Base-by-base conservation (phyloP, 2,113 vertebrate species). In the Sylvilagus bachmani region DNA sequence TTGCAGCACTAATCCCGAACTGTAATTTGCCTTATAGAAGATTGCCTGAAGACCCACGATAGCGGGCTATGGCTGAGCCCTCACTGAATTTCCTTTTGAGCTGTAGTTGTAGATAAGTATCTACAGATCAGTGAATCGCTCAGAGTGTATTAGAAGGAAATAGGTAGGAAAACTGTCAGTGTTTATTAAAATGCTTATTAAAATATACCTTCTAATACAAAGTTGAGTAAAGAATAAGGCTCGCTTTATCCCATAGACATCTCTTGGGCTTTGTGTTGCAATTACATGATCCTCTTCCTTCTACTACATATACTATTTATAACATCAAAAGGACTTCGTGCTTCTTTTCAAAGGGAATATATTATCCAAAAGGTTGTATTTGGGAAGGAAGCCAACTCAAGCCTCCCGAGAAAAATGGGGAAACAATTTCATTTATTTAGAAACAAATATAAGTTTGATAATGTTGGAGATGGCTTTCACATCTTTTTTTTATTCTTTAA, bases 321-420 rank as follows among this genome's bases (percentile, higher is more conserved):
- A 97, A 94, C 74, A 89, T 95, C 93, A 97, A 96, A 96, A 91
- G 88, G 62, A 29, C 73, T 93, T 64, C 7, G 0, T 75, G 69
- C 61, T 94, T 90, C 88, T 90, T 94, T 95, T 97, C 88, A 94
- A 95, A 94, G 95, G 80, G 90, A 94, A 96, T 95, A 95, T 96
- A 93, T 96, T 93, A 96, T 79, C 92, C 61, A 90, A 95, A 96
- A 97, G 89, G 81, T 90, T 93, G 69, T 69, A 31, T 92, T 97
- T 91, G 74, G 95, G 95, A 95, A 96, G 69, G 13, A 12, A 86
- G 95, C 79, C 93, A 93, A 79, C 62, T 88, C 62, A 70, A 95
- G 71, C 69, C 74, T 95, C 86, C 58, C 0, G 73, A 93, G 84
- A 70, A 79, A 92, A 88, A n/a, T 12, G 29, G 74, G 8, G 10